A percentile compares a stretch with the other conserved stretches of the same genome.
Evolutionary conservation across 2,888 invertebrate species (phyloP).

Genomic region (Ceramica pisi): DNA sequence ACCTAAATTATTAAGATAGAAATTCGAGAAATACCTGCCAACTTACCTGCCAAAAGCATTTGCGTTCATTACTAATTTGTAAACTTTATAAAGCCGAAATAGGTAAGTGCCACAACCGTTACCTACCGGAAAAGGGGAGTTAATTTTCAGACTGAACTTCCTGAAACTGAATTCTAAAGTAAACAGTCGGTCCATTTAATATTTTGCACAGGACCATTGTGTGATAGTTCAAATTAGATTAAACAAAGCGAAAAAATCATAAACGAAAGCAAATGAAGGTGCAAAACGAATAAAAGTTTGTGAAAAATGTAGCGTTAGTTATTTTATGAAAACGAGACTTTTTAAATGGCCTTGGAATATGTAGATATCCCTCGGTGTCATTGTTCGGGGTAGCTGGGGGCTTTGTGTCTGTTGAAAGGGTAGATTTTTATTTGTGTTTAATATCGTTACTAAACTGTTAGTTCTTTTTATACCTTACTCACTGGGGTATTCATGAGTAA

Average conservation of each 20-base stretch:
- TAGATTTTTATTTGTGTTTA: too few species aligned
- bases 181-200: constrained; percentile 73
- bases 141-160: constrained; percentile 70
- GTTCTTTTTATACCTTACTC: background rate
- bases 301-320: too few species aligned
- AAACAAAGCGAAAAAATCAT: background rate
- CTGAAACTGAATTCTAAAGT: constrained; percentile 69
- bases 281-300: too few species aligned
- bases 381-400: background rate
- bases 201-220: constrained; percentile 68
- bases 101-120: constrained; percentile 24
- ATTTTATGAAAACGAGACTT: too few species aligned
- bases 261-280: background rate
- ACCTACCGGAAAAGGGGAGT: constrained; percentile 43
- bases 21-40: constrained; percentile 1
- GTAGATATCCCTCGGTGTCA: too few species aligned
- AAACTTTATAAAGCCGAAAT: constrained; percentile 42
- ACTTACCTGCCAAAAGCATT: constrained; percentile 24
- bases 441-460: background rate
- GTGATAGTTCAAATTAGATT: background rate
- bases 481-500: too few species aligned
- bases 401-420: background rate
- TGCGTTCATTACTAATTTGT: constrained; percentile 37
- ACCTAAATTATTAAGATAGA: too few species aligned
- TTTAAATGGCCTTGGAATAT: too few species aligned